These are phyloP conservation scores for Arctopsyche grandis DNA, from an alignment of 1,140 invertebrate genomes.

Conservation along the genomic window DNA sequence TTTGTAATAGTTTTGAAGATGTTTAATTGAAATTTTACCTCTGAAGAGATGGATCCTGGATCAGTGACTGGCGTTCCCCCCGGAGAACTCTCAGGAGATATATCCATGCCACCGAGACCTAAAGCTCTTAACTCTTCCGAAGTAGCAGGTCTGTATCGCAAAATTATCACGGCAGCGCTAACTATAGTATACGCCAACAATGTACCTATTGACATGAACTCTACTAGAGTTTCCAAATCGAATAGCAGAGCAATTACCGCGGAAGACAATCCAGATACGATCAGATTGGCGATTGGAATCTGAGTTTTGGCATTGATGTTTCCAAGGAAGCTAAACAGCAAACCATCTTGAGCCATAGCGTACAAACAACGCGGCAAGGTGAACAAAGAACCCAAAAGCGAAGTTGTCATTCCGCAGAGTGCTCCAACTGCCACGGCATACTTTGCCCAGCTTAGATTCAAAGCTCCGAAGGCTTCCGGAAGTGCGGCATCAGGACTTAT, in stretches of 20 bases:
- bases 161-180: constrained; percentile 86
- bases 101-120: constrained; percentile 60
- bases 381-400: constrained; percentile 85
- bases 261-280: constrained; percentile 81
- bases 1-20: background rate
- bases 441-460: constrained; percentile 84
- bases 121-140: constrained; percentile 62
- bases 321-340: constrained; percentile 84
- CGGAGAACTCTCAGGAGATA: constrained; percentile 66
- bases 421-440: constrained; percentile 89
- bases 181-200: constrained; percentile 92
- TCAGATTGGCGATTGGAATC: constrained; percentile 83
- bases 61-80: constrained; percentile 65
- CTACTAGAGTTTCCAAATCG: constrained; percentile 90
- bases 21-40: constrained; percentile 56
- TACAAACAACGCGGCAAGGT: constrained; percentile 86
- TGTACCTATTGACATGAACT: constrained; percentile 95
- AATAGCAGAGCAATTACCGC: constrained; percentile 86
- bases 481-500: constrained; percentile 83
- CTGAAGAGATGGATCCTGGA: constrained; percentile 63
- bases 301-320: constrained; percentile 80
- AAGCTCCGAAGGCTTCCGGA: constrained; percentile 82
- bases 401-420: constrained; percentile 90
- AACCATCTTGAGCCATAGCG: constrained; percentile 88
- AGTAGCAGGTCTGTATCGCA: constrained; percentile 77